Evolutionary conservation across 1,140 invertebrate genomes (phyloP), one percentile per base, ranked within the genome.

Genomic region (Brachystomella parvula): DNA sequence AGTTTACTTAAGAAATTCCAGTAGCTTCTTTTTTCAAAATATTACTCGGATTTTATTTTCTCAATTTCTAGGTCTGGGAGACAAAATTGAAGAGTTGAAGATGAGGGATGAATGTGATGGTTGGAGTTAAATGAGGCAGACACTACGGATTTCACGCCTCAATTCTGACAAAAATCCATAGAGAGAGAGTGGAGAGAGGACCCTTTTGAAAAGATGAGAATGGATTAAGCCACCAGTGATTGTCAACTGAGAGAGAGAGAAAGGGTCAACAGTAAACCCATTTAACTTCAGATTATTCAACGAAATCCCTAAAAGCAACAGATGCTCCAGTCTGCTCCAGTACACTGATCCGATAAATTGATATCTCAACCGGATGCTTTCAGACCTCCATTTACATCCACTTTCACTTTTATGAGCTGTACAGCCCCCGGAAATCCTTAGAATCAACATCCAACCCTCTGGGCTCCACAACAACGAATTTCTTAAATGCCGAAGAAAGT

Each of bases 281-380:
- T 53, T 53, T 17, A 9, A 6, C 24, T 17, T 24, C 49, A 9
- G 21, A 12, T 53, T 15, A 15, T 15, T 19, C 49, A 9, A 12
- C 24, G 3, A 53, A 53, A 53, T 19, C 49, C 49, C 24, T 53
- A 60, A 65, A 49, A 12, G 64, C 64, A 65, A 65, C 64, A 65
- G 64, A 65, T 65, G 64, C 64, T 65, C 9, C 49, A 53, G 24
- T 26, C n/a, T 12, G 39, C 9, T 44, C 39, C 39, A 53, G 57
- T 35, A 39, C 61, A 49, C 30, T 65, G 31, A 65, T 44, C 53
- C 35, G 53, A 60, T 59, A 65, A 65, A 65, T 59, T 65, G 64
- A 65, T 65, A 65, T 44, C 35, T 57, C 28, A 64, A 53, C 63
- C 63, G 47, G 19, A 47, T 64, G 53, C 63, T 64, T 64, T 53